phyloP scores from a whole-genome alignment of 35 echinoderm and acorn worm species.

The Holothuria glaberrima region DNA sequence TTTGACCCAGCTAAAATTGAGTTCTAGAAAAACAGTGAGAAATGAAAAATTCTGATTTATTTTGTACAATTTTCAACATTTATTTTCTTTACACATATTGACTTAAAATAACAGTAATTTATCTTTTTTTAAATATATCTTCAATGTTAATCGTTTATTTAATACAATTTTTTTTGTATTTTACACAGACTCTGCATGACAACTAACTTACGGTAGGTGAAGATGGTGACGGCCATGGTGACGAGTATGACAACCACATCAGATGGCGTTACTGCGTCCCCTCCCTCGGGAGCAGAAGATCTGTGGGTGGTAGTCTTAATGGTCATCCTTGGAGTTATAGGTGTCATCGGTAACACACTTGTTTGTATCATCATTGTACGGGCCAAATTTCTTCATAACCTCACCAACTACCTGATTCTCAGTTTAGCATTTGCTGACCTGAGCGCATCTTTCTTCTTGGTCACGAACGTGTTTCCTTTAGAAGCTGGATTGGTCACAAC shows the following conservation, averaged over 20 bases:
- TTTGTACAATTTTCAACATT: too few species aligned
- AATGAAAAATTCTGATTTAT: too few species aligned
- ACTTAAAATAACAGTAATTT: too few species aligned
- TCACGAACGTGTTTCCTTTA: slow-evolving; percentile 85
- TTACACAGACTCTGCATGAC: too few species aligned
- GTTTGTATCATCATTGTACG: slow-evolving; percentile 83
- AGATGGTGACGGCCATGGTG: not conserved
- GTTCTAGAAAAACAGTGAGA: too few species aligned
- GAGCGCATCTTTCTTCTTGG: slow-evolving; percentile 70
- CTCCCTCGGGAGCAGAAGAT: slow-evolving; percentile 36
- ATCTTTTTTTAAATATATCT: too few species aligned
- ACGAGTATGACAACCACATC: not conserved
- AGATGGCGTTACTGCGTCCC: not conserved
- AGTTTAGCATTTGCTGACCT: slow-evolving; percentile 90
- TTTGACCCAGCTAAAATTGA: too few species aligned
- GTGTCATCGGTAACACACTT: slow-evolving; percentile 81
- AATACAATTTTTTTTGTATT: too few species aligned
- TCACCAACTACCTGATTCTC: slow-evolving; percentile 95
- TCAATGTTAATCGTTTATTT: too few species aligned
- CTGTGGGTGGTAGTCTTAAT: slow-evolving; percentile 80
- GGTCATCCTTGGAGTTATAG: slow-evolving; percentile 77
- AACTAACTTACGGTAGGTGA: too few species aligned
- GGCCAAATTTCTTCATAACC: slow-evolving; percentile 82
- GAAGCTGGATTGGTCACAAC: slow-evolving; percentile 47
- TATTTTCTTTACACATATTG: too few species aligned